phyloP scores from a whole-genome alignment of 2,797 vertebrate species.

The Anabacerthia variegaticeps region DNA sequence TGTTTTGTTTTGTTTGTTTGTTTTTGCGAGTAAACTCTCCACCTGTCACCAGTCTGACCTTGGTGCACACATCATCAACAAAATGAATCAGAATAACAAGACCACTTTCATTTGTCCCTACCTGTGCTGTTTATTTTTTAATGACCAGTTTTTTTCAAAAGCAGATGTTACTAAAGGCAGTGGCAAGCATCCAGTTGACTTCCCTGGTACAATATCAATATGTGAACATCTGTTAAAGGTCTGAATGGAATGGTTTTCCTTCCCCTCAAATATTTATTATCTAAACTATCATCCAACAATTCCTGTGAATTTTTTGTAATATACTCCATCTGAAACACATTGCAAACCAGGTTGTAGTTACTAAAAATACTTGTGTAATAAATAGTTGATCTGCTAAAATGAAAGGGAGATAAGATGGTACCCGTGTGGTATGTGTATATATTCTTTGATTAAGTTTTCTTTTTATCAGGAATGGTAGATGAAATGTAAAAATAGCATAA shows the following conservation, averaged over 20 bases:
- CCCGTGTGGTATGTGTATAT: neutral
- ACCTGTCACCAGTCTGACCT: neutral
- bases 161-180: neutral
- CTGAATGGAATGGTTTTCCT: neutral
- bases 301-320: conserved; percentile 16
- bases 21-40: neutral
- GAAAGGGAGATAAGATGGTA: conserved; percentile 36
- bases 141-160: neutral
- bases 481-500: conserved; percentile 50
- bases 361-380: conserved; percentile 62
- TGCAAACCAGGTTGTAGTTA: conserved; percentile 38
- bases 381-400: conserved; percentile 34
- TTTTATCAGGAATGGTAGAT: conserved; percentile 15
- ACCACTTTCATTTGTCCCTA: neutral
- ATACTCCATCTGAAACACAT: conserved; percentile 32
- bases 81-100: neutral
- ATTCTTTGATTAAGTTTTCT: conserved; percentile 39
- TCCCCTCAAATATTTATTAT: neutral
- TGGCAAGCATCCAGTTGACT: conserved; percentile 25
- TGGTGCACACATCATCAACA: neutral
- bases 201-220: neutral
- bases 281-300: conserved; percentile 29
- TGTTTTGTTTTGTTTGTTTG: too few relatives aligned
- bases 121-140: conserved; percentile 29
- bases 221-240: conserved; percentile 44